Percentiles rank a stretch among this genome's conserved stretches.
These are phyloP conservation scores for Vireo altiloquus DNA, from an alignment of 2,113 vertebrate species.

Conservation along the genomic window DNA sequence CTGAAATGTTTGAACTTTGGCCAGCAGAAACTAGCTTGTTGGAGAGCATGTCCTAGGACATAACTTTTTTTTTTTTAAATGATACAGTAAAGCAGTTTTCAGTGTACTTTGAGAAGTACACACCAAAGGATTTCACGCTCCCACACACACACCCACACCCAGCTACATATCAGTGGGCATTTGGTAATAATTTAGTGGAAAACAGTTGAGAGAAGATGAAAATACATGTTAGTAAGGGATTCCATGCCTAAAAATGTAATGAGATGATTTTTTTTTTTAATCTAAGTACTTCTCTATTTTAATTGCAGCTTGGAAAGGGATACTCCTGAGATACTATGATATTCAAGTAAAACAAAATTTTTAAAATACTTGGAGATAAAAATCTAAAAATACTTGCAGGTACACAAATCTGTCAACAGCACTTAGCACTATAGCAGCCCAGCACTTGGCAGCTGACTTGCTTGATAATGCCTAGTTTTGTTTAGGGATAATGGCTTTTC, in stretches of 20 bases:
- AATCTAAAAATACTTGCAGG: background rate
- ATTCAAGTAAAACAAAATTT: background rate
- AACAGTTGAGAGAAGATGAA: background rate
- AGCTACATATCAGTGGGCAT: background rate
- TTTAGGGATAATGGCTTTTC: background rate
- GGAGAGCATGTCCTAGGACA: background rate
- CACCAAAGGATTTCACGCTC: background rate
- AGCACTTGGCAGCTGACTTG: background rate
- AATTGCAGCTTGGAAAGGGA: background rate
- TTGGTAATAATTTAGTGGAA: background rate
- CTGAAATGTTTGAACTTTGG: background rate
- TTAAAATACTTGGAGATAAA: background rate
- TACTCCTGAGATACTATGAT: background rate
- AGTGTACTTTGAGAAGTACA: background rate
- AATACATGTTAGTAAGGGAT: background rate
- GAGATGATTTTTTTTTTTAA: background rate
- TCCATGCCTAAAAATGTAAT: background rate
- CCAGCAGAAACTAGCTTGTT: background rate
- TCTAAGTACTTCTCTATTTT: background rate
- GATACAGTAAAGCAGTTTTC: background rate
- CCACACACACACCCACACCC: background rate
- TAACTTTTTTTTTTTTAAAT: background rate
- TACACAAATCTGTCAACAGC: background rate
- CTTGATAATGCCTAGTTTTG: background rate
- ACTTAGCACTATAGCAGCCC: background rate